Evolutionary conservation across 2,113 vertebrate genomes (phyloP).

Genomic region (Phalacrocorax pelagicus): DNA sequence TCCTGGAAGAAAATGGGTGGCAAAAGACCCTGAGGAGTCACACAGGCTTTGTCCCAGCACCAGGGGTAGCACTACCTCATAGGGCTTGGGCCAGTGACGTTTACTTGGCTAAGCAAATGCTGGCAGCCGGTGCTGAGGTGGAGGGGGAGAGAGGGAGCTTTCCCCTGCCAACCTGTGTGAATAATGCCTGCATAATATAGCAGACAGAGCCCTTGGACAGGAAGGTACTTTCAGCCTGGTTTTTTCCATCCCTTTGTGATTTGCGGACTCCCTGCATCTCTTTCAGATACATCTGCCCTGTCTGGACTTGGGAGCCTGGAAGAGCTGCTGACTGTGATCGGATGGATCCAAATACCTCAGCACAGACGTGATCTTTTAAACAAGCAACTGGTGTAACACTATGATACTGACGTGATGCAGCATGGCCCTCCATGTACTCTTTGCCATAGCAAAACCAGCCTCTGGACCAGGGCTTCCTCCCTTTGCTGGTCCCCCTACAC

Average conservation of each 20-base stretch:
- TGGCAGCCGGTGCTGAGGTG: background rate
- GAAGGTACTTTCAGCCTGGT: background rate
- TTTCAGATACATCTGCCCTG: background rate
- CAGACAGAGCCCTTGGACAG: background rate
- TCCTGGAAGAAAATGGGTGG: background rate
- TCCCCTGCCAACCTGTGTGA: background rate
- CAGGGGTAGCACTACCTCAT: background rate
- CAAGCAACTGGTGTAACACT: background rate
- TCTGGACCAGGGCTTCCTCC: background rate
- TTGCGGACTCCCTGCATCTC: accelerated
- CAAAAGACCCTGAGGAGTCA: background rate
- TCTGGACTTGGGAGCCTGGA: background rate
- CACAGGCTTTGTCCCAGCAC: background rate
- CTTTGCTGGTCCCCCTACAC: background rate
- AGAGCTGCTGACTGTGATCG: background rate
- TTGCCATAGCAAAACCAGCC: background rate
- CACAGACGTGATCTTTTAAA: background rate
- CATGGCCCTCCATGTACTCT: background rate
- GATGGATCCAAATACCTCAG: background rate
- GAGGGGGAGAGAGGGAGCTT: background rate
- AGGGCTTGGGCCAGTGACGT: background rate
- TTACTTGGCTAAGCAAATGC: background rate
- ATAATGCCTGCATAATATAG: background rate
- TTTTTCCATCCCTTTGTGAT: background rate
- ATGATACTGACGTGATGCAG: background rate